Conservation (phyloP, 2,888 invertebrate species). For the Mechanitis messenoides region DNA sequence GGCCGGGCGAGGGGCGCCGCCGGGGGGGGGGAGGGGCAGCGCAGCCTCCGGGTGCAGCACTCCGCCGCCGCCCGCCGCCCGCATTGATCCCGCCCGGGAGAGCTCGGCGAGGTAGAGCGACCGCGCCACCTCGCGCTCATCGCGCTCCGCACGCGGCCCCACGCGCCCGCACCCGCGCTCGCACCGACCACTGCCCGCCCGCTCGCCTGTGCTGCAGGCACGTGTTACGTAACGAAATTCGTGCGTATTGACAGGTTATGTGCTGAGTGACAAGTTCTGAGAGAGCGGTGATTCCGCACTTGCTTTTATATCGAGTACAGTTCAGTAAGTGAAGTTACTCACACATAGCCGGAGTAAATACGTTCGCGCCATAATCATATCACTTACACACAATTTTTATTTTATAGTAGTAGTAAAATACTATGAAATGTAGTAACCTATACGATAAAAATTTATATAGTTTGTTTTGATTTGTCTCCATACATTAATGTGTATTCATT, state of each 20-base stretch:
- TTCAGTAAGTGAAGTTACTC: constrained; percentile 36
- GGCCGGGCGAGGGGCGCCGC: constrained; percentile 32
- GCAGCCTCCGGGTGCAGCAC: constrained; percentile 65
- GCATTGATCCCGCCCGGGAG: constrained; percentile 71
- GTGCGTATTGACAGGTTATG: constrained; percentile 61
- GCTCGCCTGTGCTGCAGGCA: constrained; percentile 43
- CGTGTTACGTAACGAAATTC: constrained; percentile 65
- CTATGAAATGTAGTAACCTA: background rate
- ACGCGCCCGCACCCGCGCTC: constrained; percentile 41
- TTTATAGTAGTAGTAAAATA: constrained; percentile 8
- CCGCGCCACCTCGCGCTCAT: constrained; percentile 54
- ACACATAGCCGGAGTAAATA: constrained; percentile 38
- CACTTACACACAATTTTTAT: constrained; percentile 4
- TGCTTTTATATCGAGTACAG: constrained; percentile 9
- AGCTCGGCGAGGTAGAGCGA: constrained; percentile 48
- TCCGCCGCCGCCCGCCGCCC: constrained; percentile 74
- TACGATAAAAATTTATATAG: constrained; percentile 12
- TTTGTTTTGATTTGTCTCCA: constrained; percentile 14
- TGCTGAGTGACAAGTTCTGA: constrained; percentile 39
- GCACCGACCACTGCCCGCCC: constrained; percentile 29
- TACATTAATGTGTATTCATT: constrained; percentile 22
- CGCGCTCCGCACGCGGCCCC: constrained; percentile 45
- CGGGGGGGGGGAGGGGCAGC: constrained; percentile 38
- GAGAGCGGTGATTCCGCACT: constrained; percentile 7
- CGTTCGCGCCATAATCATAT: constrained; percentile 24